Conservation (phyloP, 2,888 invertebrate species). For the Chydorus sphaericus region DNA sequence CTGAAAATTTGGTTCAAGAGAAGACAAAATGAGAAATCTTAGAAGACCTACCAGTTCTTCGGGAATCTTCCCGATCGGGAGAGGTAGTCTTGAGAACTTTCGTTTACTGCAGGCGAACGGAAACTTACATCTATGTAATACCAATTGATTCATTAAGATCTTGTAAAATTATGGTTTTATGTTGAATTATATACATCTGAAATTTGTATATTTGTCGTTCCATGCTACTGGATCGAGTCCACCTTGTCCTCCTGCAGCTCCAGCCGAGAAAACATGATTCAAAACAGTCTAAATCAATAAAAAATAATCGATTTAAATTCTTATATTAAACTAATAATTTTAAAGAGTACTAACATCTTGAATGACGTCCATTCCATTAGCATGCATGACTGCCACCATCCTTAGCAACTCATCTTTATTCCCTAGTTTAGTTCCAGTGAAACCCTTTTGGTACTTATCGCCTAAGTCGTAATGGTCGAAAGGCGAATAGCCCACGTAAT, state of each 20-base stretch:
- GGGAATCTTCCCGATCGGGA: conserved; percentile 7
- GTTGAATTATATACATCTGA: too few species aligned
- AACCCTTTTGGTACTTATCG: conserved; percentile 12
- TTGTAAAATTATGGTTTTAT: too few species aligned
- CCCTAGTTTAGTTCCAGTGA: conserved; percentile 4
- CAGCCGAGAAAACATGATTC: background rate
- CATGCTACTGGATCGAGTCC: conserved; percentile 3
- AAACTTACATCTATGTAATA: conserved; percentile 10
- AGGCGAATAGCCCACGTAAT: conserved; percentile 5
- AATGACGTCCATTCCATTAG: conserved; percentile 6
- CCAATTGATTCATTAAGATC: too few species aligned
- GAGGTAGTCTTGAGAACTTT: background rate
- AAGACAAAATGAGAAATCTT: too few species aligned
- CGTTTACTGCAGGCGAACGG: background rate
- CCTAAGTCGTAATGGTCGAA: conserved; percentile 11
- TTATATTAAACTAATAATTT: too few species aligned
- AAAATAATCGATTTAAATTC: too few species aligned
- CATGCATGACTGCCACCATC: conserved; percentile 11
- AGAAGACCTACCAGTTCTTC: too few species aligned
- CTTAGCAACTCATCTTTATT: conserved; percentile 7
- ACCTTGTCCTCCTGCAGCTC: background rate
- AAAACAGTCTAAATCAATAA: too few species aligned
- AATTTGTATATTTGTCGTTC: conserved; percentile 10
- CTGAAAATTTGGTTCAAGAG: too few species aligned
- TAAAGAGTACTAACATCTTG: too few species aligned